Conservation (phyloP, 2,113 vertebrate genomes). For the Leucosticte australis region DNA sequence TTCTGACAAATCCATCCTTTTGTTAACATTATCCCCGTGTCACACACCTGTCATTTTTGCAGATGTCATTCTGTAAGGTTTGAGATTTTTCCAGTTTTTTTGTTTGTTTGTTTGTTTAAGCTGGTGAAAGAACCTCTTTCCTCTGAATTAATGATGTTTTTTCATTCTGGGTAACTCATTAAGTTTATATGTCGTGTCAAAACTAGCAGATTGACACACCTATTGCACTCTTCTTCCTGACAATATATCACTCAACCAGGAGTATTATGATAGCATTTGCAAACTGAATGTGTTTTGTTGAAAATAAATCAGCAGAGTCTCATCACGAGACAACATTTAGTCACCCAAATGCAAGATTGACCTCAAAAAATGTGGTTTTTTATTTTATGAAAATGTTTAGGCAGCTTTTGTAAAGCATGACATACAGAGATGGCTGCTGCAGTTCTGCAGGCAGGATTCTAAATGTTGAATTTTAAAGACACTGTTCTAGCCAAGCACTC, state of each 20-base stretch:
- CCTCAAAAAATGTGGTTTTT: conserved; percentile 1
- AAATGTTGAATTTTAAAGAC: not conserved
- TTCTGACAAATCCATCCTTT: not conserved
- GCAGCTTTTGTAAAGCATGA: conserved; percentile 14
- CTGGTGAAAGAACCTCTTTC: not conserved
- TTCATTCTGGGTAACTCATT: not conserved
- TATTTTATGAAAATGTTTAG: conserved; percentile 26
- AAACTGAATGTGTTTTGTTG: conserved; percentile 7
- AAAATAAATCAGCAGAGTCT: conserved; percentile 51
- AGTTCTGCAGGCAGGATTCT: not conserved
- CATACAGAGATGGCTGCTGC: not conserved
- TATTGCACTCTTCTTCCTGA: not conserved
- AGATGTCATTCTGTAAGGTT: not conserved
- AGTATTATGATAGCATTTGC: not conserved
- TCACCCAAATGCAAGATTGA: not conserved
- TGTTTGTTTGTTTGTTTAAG: not conserved
- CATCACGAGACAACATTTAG: not conserved
- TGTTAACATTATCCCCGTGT: not conserved
- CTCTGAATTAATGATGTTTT: not conserved
- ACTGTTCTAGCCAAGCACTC: not conserved
- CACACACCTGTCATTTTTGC: not conserved
- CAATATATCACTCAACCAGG: not conserved
- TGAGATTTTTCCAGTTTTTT: not conserved
- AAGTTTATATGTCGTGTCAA: not conserved
- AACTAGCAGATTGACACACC: not conserved